A percentile compares a stretch with the other conserved stretches of the same genome.
Conservation (phyloP, 2,888 invertebrate genomes). For the Axea sp. region DNA sequence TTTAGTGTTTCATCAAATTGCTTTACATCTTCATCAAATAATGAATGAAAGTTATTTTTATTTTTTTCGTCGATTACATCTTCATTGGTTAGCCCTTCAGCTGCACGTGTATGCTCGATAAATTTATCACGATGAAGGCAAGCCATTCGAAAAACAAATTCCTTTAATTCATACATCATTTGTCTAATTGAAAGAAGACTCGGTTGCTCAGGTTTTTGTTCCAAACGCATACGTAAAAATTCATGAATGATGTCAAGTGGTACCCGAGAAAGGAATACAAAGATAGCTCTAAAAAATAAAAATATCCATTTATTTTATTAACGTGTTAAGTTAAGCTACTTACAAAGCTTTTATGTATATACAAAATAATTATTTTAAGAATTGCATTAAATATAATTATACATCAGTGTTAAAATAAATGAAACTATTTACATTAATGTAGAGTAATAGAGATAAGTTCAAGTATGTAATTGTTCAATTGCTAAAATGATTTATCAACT, state of each 20-base stretch:
- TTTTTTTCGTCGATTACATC: too few relatives aligned
- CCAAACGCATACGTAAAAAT: slow-evolving; percentile 91
- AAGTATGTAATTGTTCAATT: too few relatives aligned
- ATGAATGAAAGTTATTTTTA: too few relatives aligned
- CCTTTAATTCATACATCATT: slow-evolving; percentile 93
- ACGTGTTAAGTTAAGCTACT: too few relatives aligned
- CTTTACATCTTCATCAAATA: slow-evolving; percentile 83
- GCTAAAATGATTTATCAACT: too few relatives aligned
- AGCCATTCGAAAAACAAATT: slow-evolving; percentile 89
- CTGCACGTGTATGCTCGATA: slow-evolving; percentile 83
- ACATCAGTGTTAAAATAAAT: too few relatives aligned
- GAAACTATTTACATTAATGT: too few relatives aligned
- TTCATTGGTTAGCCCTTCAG: too few relatives aligned
- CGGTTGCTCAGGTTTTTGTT: slow-evolving; percentile 90
- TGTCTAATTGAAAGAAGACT: slow-evolving; percentile 93
- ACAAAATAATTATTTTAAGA: too few relatives aligned
- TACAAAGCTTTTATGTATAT: not conserved
- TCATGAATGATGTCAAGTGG: slow-evolving; percentile 96
- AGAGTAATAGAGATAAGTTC: too few relatives aligned
- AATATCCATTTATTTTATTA: too few relatives aligned
- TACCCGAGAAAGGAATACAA: slow-evolving; percentile 91
- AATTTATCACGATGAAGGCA: slow-evolving; percentile 90
- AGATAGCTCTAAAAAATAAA: slow-evolving; percentile 82
- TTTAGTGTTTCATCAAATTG: slow-evolving; percentile 89
- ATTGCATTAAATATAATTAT: too few relatives aligned